phyloP scores from a whole-genome alignment of 2,113 vertebrate species.

The Atractosteus spatula region DNA sequence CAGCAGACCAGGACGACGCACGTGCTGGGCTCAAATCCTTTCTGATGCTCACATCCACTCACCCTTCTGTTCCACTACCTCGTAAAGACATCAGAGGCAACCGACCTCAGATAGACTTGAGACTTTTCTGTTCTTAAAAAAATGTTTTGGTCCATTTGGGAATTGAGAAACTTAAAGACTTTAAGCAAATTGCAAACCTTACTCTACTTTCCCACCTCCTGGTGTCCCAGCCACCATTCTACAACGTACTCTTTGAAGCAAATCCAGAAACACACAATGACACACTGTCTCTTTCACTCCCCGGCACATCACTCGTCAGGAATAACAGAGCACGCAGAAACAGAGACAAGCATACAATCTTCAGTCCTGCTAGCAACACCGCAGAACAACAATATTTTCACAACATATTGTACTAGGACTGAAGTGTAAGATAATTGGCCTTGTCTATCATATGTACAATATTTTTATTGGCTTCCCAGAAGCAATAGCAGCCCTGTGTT shows the following conservation, averaged over 20 bases:
- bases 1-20: too few species aligned
- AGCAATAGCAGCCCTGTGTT: neutral
- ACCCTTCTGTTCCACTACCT: neutral
- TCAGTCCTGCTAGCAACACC: neutral
- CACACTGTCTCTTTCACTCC: neutral
- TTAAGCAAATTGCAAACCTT: neutral
- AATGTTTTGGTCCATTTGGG: neutral
- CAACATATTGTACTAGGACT: neutral
- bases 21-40: neutral
- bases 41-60: neutral
- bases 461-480: neutral
- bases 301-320: neutral
- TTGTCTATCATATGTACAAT: constrained; percentile 2
- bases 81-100: too few species aligned
- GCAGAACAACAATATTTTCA: neutral
- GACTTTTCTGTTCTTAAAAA: neutral
- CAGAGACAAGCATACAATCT: neutral
- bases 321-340: neutral
- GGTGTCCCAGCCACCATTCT: constrained; percentile 4
- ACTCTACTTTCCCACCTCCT: neutral
- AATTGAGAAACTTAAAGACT: neutral
- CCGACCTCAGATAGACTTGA: too few species aligned
- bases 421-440: neutral
- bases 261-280: neutral
- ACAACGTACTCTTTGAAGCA: neutral